phyloP scores from a whole-genome alignment of 2,113 vertebrate species.

The Clarias magur region DNA sequence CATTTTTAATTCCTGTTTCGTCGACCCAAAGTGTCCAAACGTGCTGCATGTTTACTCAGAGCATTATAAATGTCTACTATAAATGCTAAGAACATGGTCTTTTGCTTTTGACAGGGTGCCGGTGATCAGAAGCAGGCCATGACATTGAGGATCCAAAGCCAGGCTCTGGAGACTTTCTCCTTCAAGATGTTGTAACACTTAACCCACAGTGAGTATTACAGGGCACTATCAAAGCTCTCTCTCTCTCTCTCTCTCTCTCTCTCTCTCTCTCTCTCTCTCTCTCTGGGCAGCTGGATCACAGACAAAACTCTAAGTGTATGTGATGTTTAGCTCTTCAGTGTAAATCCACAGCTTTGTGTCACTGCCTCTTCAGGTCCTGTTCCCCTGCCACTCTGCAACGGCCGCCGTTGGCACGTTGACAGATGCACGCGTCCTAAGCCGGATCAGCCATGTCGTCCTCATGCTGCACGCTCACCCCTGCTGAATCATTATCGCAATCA shows the following conservation, averaged over 20 bases:
- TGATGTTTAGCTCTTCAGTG: constrained; percentile 59
- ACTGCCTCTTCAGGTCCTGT: constrained; percentile 68
- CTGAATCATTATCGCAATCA: constrained; percentile 53
- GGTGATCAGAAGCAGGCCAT: constrained; percentile 55
- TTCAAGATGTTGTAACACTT: constrained; percentile 42
- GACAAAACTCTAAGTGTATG: constrained; percentile 40
- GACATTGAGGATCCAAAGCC: constrained; percentile 41
- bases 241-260: neutral
- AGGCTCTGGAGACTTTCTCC: constrained; percentile 45
- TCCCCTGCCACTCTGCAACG: constrained; percentile 61
- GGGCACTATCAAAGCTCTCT: constrained; percentile 48
- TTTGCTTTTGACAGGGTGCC: constrained; percentile 33
- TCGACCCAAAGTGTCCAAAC: constrained; percentile 8
- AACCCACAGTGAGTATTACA: constrained; percentile 42
- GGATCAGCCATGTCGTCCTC: constrained; percentile 68
- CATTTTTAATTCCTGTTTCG: neutral
- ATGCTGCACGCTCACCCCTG: constrained; percentile 28
- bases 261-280: constrained; percentile 38
- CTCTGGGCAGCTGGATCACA: constrained; percentile 34
- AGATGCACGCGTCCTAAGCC: constrained; percentile 68
- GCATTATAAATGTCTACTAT: neutral
- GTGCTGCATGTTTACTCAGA: constrained; percentile 31
- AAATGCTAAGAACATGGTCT: constrained; percentile 15
- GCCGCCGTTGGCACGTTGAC: constrained; percentile 57
- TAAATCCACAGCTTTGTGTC: constrained; percentile 70